A percentile compares a stretch with the other conserved stretches of the same genome.
Conservation (phyloP, 1,140 invertebrate genomes). For the Colletes gigas region DNA sequence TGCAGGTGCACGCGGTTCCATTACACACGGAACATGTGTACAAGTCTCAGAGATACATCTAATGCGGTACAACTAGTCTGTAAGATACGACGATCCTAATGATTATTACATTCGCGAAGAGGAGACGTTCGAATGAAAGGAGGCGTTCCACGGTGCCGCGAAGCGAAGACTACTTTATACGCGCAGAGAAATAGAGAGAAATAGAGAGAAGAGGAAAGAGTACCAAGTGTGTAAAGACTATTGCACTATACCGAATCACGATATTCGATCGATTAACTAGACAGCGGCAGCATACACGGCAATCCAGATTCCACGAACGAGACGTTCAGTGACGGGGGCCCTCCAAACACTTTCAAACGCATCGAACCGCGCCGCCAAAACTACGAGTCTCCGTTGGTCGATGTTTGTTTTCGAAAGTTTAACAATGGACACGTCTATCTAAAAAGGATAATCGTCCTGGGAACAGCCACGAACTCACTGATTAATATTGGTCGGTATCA, state of each 20-base stretch:
- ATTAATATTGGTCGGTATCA: too few relatives aligned
- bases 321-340: not conserved
- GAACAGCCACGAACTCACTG: too few relatives aligned
- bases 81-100: conserved; percentile 30
- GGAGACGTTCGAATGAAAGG: conserved; percentile 31
- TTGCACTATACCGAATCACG: conserved; percentile 43
- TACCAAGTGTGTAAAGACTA: conserved; percentile 32
- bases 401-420: not conserved
- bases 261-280: conserved; percentile 26
- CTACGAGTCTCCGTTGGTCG: not conserved
- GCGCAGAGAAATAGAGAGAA: conserved; percentile 1
- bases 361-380: not conserved
- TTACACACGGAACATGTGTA: not conserved
- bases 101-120: conserved; percentile 25
- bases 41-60: not conserved
- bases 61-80: conserved; percentile 28
- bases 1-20: not conserved
- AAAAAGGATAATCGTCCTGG: too few relatives aligned
- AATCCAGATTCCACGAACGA: not conserved
- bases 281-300: not conserved
- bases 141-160: conserved; percentile 26
- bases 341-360: not conserved
- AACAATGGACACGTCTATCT: not conserved
- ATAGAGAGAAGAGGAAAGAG: conserved; percentile 6
- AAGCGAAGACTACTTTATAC: conserved; percentile 15